Conservation (phyloP, 2,113 vertebrate genomes). For the Microcebus griseorufus region DNA sequence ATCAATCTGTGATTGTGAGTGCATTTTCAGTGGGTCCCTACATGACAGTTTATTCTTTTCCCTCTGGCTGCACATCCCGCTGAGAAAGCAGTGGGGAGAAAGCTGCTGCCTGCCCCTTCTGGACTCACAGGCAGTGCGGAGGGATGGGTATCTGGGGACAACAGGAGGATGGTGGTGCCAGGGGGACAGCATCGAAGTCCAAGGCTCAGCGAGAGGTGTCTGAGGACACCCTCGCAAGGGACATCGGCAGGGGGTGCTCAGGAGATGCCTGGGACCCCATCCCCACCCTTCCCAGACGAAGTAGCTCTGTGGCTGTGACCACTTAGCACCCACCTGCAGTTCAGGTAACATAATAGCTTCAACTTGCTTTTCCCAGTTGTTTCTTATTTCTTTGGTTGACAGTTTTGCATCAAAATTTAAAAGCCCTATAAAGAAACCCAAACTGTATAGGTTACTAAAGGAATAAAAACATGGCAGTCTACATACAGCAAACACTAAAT, state of each 20-base stretch:
- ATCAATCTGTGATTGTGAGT: rapidly evolving
- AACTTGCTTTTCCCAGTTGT: conserved; percentile 90
- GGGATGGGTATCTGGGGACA: too few species aligned
- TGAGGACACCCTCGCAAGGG: not conserved
- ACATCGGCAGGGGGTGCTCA: rapidly evolving
- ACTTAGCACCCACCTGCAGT: conserved; percentile 85
- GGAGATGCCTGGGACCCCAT: rapidly evolving
- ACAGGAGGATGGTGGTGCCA: not conserved
- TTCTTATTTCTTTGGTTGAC: conserved; percentile 89
- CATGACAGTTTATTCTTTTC: rapidly evolving
- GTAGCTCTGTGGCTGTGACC: rapidly evolving
- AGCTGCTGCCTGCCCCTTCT: too few species aligned
- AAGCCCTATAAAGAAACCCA: conserved; percentile 80
- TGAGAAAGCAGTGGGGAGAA: too few species aligned
- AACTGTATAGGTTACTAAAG: not conserved
- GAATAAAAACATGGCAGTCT: not conserved
- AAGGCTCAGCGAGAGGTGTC: not conserved
- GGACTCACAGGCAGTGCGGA: too few species aligned
- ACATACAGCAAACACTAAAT: rapidly evolving
- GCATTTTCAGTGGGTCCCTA: too few species aligned
- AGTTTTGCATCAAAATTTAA: conserved; percentile 79
- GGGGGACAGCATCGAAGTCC: too few species aligned
- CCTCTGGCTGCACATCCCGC: not conserved
- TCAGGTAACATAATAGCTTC: conserved; percentile 85
- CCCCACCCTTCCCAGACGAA: rapidly evolving